Evolutionary conservation across 2,797 vertebrate species (phyloP), one percentile per base, ranked within the genome.

Genomic region (Fistularia commersonii): DNA sequence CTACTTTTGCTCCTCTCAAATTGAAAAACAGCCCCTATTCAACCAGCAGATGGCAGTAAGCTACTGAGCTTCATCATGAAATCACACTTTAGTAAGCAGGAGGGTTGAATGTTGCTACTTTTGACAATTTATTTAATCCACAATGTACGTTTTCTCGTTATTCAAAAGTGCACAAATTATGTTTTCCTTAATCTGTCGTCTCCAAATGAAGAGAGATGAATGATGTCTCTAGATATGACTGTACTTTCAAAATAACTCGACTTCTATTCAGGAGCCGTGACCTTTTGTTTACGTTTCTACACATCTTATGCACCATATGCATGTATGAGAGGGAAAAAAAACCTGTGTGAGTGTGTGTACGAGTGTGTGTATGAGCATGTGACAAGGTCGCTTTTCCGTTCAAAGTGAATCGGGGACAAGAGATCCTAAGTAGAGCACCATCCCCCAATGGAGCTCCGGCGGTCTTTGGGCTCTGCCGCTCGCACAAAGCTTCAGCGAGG

Each of bases 381-480:
- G 72, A 62, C 41, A 49, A 66, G 66, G 53, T 72, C 68, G 67
- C 56, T 72, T 55, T 74, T 80, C 65, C 62, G 50, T 83, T 66
- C 69, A 74, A 84, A 54, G 64, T 82, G 85, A 81, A 86, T 82
- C 49, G 58, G 74, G 78, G 88, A 79, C 90, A 87, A 80, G 77
- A 58, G 63, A 64, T 83, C 54, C 64, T 85, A 91, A 89, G 78
- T 91, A 83, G 89, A 89, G 80, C 90, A 89, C 52, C 60, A 8
- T 83, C 68, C 79, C 81, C 83, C 82, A 51, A 70, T 85, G 85
- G 87, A 79, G 68, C 75, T 54, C 64, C 57, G 55, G 67, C 68
- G 77, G 58, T 64, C 57, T 60, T 55, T 56, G 46, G 66, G 63
- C 63, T 53, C 31, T 1, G 35, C 40, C 43, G 52, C 51, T 54